Percentiles rank a stretch among this genome's conserved stretches.
phyloP scores from a whole-genome alignment of 2,113 vertebrate genomes.

The Empidonax traillii region DNA sequence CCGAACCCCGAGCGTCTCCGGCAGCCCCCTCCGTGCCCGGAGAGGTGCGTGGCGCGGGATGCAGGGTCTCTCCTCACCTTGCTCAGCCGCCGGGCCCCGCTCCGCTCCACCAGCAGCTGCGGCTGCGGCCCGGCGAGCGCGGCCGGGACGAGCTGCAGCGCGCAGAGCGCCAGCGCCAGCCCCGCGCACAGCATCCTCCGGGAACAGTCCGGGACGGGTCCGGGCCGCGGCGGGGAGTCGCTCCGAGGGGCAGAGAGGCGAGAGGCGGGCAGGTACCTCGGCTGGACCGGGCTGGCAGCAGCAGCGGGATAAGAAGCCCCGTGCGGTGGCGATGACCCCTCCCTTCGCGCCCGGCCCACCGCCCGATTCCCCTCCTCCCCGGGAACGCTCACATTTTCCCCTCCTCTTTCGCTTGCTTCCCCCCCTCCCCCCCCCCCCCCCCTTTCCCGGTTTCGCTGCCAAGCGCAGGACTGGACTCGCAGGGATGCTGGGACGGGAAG shows the following conservation, averaged over 20 bases:
- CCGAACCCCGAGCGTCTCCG: neutral
- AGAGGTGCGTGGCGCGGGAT: neutral
- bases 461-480: slow-evolving; percentile 27
- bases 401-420: neutral
- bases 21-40: neutral
- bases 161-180: slow-evolving; percentile 25
- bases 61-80: neutral
- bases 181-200: neutral
- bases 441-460: neutral
- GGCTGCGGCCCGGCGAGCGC: neutral
- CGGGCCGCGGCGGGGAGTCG: neutral
- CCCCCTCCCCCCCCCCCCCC: fast-evolving
- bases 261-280: fast-evolving
- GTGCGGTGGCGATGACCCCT: neutral
- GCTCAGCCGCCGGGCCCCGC: neutral
- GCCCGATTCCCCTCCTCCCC: neutral
- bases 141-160: slow-evolving; percentile 13
- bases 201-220: neutral
- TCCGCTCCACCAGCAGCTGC: neutral
- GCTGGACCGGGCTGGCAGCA: neutral
- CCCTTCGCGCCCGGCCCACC: neutral
- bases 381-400: neutral
- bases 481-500: slow-evolving; percentile 26
- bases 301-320: neutral
- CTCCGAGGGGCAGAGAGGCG: neutral